These are phyloP conservation scores for Himantopus leucocephalus DNA, from an alignment of 2,113 vertebrate genomes.

Conservation along the genomic window DNA sequence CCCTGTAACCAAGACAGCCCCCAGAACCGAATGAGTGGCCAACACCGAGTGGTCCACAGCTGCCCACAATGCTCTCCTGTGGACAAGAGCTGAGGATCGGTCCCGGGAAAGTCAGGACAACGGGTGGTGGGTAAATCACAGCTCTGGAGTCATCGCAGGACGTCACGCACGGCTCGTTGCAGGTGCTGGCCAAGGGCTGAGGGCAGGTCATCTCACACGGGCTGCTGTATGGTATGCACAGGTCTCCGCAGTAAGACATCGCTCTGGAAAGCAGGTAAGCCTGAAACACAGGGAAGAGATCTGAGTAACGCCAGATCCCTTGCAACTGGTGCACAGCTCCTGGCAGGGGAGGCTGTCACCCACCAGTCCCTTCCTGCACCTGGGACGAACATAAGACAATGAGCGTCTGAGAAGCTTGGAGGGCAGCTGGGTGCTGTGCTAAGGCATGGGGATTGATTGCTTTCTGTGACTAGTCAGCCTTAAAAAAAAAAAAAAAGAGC, in stretches of 20 bases:
- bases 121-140: not conserved
- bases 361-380: not conserved
- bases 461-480: not conserved
- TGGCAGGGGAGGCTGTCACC: not conserved
- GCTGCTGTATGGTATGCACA: not conserved
- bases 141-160: not conserved
- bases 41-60: accelerated
- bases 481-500: too few species aligned
- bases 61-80: not conserved
- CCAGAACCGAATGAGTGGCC: not conserved
- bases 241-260: not conserved
- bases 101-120: not conserved
- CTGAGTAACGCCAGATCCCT: not conserved
- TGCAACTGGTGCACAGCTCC: not conserved
- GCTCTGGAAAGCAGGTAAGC: not conserved
- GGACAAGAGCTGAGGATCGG: not conserved
- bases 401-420: not conserved
- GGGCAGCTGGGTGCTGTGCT: not conserved
- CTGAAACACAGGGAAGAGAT: not conserved
- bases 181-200: not conserved
- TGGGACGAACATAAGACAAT: accelerated
- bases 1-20: not conserved
- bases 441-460: too few species aligned
- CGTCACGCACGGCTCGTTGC: not conserved
- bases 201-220: not conserved